These are phyloP conservation scores for Crocuta crocuta DNA, from an alignment of 2,113 vertebrate genomes.

Conservation along the genomic window DNA sequence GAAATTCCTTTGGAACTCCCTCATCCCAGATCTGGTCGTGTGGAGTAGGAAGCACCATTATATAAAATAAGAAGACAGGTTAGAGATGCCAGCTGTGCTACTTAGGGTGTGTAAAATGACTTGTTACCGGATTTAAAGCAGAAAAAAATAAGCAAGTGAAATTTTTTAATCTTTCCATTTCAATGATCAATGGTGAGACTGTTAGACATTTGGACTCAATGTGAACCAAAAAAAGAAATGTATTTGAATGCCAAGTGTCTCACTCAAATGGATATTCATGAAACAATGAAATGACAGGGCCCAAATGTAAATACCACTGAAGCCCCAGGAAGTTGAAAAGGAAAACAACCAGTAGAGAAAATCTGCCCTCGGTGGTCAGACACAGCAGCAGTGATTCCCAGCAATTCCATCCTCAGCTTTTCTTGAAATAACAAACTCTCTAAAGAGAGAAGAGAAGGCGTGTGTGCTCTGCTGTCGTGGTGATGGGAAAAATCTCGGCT, in stretches of 20 bases:
- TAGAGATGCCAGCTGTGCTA: not conserved
- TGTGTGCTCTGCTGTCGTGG: not conserved
- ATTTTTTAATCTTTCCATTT: constrained; percentile 30
- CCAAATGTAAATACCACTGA: constrained; percentile 56
- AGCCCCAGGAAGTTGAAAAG: constrained; percentile 47
- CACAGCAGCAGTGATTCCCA: constrained; percentile 66
- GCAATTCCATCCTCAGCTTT: constrained; percentile 63
- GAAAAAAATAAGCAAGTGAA: constrained; percentile 5
- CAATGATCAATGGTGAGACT: constrained; percentile 24
- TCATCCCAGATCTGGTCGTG: not conserved
- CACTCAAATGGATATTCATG: constrained; percentile 48
- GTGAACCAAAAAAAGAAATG: not conserved
- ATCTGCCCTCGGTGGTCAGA: constrained; percentile 70
- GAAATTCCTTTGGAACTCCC: not conserved
- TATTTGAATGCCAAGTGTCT: not conserved
- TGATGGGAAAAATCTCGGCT: constrained; percentile 42
- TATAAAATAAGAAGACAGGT: constrained; percentile 7
- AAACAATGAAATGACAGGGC: constrained; percentile 55
- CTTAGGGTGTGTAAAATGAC: not conserved
- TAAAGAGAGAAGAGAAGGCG: not conserved
- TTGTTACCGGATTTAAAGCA: not conserved
- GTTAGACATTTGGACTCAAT: not conserved
- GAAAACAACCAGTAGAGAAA: constrained; percentile 64
- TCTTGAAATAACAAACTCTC: constrained; percentile 82
- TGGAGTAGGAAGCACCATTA: not conserved